Conservation (phyloP, 2,888 invertebrate genomes). For the Pseudococcus longispinus region DNA sequence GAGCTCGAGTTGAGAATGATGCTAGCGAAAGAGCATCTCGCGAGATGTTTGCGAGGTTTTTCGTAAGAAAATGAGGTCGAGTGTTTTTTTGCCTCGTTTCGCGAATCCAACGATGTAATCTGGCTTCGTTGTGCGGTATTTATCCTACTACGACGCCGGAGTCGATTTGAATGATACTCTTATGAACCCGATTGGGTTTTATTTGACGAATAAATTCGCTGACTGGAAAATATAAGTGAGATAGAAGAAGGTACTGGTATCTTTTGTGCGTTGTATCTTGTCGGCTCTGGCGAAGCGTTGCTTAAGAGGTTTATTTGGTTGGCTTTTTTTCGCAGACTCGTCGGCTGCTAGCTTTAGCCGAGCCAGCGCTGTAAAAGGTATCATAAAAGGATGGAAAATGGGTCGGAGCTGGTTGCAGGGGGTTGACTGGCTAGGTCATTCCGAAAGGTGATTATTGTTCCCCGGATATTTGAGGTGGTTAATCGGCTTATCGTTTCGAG, state of each 20-base stretch:
- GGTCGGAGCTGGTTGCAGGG: not conserved
- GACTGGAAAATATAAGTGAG: not conserved
- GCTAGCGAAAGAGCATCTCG: not conserved
- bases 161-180: not conserved
- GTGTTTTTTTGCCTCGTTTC: not conserved
- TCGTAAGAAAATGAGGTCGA: not conserved
- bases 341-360: not conserved
- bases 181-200: not conserved
- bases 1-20: not conserved
- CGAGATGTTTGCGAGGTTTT: not conserved
- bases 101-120: not conserved
- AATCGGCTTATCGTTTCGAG: slow-evolving; percentile 42
- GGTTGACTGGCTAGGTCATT: not conserved
- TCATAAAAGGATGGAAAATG: not conserved
- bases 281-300: not conserved
- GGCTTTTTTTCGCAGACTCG: not conserved
- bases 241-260: not conserved
- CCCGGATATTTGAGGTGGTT: slow-evolving; percentile 36
- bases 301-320: slow-evolving; percentile 11
- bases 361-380: not conserved
- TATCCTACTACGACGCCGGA: not conserved
- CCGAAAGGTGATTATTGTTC: slow-evolving; percentile 11
- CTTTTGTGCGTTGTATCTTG: not conserved
- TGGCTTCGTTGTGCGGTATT: not conserved
- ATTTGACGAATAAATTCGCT: slow-evolving; percentile 24